Conservation (phyloP, 2,113 vertebrate genomes). For the Coturnix japonica region DNA sequence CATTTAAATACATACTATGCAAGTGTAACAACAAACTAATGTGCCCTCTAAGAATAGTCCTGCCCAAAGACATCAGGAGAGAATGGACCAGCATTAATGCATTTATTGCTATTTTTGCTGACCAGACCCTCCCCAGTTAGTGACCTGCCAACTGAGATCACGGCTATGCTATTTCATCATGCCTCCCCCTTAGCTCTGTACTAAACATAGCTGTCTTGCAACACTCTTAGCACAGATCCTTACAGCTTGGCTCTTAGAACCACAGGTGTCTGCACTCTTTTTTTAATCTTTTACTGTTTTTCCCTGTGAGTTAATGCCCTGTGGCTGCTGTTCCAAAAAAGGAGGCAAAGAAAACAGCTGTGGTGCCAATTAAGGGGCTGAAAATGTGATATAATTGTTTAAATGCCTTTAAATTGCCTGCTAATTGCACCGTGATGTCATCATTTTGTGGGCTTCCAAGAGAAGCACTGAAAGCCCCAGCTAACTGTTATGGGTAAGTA, state of each 20-base stretch:
- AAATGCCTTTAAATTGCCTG: conserved; percentile 75
- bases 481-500: conserved; percentile 12
- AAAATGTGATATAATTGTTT: conserved; percentile 71
- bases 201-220: conserved; percentile 15
- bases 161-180: conserved; percentile 15
- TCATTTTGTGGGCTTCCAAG: conserved; percentile 69
- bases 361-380: conserved; percentile 63
- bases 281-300: not conserved
- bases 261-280: conserved; percentile 26
- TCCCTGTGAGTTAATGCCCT: conserved; percentile 27
- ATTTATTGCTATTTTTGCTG: conserved; percentile 28
- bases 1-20: not conserved
- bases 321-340: conserved; percentile 46
- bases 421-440: conserved; percentile 70
- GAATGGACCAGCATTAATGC: not conserved
- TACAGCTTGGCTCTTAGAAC: conserved; percentile 17
- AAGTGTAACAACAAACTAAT: not conserved
- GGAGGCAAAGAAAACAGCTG: conserved; percentile 69
- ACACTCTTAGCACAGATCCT: not conserved
- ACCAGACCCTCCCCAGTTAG: conserved; percentile 21
- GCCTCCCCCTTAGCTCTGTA: conserved; percentile 15
- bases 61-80: not conserved
- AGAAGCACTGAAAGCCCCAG: conserved; percentile 54
- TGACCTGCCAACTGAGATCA: conserved; percentile 47
- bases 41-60: not conserved